Conservation (phyloP, 2,113 vertebrate species). For the Pituophis catenifer region DNA sequence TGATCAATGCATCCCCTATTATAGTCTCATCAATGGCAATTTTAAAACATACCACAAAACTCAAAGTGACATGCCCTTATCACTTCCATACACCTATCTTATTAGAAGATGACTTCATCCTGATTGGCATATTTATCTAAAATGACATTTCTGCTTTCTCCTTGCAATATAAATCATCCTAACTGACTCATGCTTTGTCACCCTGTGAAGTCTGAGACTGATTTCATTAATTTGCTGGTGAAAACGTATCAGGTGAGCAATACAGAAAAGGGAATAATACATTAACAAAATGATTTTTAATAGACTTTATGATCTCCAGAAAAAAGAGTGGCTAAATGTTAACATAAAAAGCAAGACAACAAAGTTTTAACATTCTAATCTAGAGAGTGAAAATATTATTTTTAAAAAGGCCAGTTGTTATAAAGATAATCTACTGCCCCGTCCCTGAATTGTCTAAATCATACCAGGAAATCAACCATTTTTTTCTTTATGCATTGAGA, state of each 20-base stretch:
- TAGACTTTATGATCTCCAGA: conserved; percentile 30
- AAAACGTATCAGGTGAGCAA: conserved; percentile 51
- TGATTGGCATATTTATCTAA: conserved; percentile 59
- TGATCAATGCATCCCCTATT: not conserved
- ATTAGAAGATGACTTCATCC: conserved; percentile 36
- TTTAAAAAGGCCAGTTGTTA: not conserved
- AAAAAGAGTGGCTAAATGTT: conserved; percentile 26
- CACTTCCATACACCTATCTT: conserved; percentile 9
- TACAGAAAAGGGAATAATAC: conserved; percentile 50
- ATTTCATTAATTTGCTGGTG: conserved; percentile 56
- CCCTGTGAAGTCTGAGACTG: conserved; percentile 45
- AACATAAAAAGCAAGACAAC: conserved; percentile 15
- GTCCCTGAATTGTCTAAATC: conserved; percentile 9
- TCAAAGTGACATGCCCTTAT: conserved; percentile 32
- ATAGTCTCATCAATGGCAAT: not conserved
- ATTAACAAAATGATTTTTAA: conserved; percentile 45
- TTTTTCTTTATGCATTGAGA: not conserved
- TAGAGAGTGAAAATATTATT: conserved; percentile 19
- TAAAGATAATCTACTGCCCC: not conserved
- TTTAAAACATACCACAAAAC: conserved; percentile 34
- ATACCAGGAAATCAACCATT: not conserved
- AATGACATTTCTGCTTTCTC: conserved; percentile 32
- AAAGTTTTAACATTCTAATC: not conserved
- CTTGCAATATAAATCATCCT: conserved; percentile 54
- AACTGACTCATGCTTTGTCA: conserved; percentile 50